Conservation (phyloP, 2,888 invertebrate species). For the Pseudeuparius sepicola region DNA sequence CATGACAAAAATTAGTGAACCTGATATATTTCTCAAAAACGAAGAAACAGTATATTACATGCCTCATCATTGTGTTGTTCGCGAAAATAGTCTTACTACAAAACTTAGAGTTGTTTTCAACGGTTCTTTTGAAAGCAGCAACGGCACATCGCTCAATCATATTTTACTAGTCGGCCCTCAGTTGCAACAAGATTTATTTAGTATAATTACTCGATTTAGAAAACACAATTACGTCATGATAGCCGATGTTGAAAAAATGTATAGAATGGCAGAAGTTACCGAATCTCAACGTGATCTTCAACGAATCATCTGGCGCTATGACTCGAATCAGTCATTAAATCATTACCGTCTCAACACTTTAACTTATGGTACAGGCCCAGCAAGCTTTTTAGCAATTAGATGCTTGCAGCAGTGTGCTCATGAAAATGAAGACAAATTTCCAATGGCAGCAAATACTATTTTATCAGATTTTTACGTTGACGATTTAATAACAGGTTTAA, state of each 20-base stretch:
- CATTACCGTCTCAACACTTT: conserved; percentile 17
- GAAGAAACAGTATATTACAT: conserved; percentile 12
- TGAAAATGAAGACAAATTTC: conserved; percentile 9
- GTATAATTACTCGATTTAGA: conserved; percentile 20
- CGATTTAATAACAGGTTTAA: conserved; percentile 7
- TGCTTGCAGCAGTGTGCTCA: conserved; percentile 12
- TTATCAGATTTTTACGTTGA: conserved; percentile 10
- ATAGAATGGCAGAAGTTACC: conserved; percentile 19
- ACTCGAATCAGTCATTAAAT: conserved; percentile 10
- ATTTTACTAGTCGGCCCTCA: conserved; percentile 13
- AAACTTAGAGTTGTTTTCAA: conserved; percentile 18
- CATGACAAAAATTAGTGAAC: no score
- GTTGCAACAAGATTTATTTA: conserved; percentile 17
- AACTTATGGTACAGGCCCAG: conserved; percentile 17
- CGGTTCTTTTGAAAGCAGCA: conserved; percentile 9
- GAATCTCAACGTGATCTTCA: conserved; percentile 18
- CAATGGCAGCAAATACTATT: neutral
- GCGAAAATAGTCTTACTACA: conserved; percentile 12
- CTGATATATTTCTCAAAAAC: no score
- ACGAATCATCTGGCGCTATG: conserved; percentile 20
- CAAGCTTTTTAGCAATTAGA: conserved; percentile 17
- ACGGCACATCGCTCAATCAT: conserved; percentile 17
- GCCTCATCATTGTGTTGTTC: conserved; percentile 16
- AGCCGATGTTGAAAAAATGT: conserved; percentile 25
- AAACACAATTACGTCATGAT: conserved; percentile 18